Evolutionary conservation across 2,888 invertebrate species (phyloP), one percentile per base, ranked within the genome.

Genomic region (Oxytorus armatus): DNA sequence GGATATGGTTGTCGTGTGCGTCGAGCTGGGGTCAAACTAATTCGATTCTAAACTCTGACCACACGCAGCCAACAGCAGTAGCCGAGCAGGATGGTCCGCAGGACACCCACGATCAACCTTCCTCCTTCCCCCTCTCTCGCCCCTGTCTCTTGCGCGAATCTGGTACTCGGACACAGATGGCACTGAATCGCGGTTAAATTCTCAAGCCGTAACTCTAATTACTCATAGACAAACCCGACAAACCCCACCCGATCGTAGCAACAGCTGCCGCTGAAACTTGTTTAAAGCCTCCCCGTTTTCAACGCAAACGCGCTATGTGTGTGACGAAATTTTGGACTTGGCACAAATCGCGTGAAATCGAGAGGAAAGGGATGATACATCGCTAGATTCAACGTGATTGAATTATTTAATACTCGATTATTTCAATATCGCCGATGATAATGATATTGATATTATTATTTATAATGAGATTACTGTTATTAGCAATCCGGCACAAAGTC

Each of bases 1-100:
- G 39, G 77, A 59, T 53, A 42, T 51, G 57, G 59, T 18, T 44
- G 66, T 16, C 29, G 65, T 65, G 80, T 57, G 70, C 86, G 88
- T 80, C 88, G 86, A 81, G 86, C 84, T 84, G 86, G 88, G 88
- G 90, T 90, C 88, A 92, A 92, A 92, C 92, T 92, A 92, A 92
- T 92, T 92, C 92, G 92, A 91, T 92, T 91, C 91, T 92, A 91
- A 92, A 92, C 90, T 92, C 92, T 90, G 92, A 91, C 91, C 91
- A 86, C 90, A 89, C 86, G 82, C 82, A 85, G 80, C 79, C 59
- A 78, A 77, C 77, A 68, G 75, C 73, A 79, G 59, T 77, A 59
- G 42, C 44, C 55, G 74, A 36, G 57, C 42, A 23, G 49, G 51
- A 72, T 69, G 76, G 74, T 85, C 82, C 85, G 81, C 85, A 84